Conservation (phyloP, 2,113 vertebrate species). For the Tylochromis polylepis region DNA sequence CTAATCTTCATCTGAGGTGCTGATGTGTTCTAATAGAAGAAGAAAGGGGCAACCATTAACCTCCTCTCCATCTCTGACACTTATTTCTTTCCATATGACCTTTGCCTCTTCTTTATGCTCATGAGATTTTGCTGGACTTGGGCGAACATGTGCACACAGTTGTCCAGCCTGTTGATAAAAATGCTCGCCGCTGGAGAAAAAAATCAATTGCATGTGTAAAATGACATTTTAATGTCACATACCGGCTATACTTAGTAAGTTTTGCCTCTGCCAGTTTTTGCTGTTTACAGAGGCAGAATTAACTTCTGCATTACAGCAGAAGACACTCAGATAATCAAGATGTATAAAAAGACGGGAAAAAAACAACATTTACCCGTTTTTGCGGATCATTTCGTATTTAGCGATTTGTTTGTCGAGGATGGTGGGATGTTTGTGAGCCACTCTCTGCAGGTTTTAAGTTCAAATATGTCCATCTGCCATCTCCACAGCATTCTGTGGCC, state of each 20-base stretch:
- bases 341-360: rapidly evolving
- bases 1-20: background rate
- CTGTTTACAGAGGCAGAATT: background rate
- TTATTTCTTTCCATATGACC: background rate
- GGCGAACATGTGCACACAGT: background rate
- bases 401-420: background rate
- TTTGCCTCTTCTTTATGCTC: background rate
- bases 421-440: background rate
- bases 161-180: background rate
- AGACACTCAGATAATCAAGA: background rate
- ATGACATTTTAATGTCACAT: background rate
- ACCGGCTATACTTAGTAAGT: background rate
- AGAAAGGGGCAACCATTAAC: background rate
- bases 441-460: background rate
- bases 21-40: background rate
- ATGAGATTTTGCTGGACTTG: background rate
- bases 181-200: rapidly evolving
- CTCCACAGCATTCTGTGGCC: background rate
- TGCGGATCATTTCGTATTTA: background rate
- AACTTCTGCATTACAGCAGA: background rate
- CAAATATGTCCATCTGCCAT: background rate
- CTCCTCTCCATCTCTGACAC: background rate
- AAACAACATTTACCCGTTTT: background rate
- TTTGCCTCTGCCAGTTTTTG: rapidly evolving
- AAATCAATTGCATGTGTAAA: background rate